A percentile compares a stretch with the other conserved stretches of the same genome.
phyloP scores from a whole-genome alignment of 1,140 invertebrate genomes.

The Drosophila subpulchrella region DNA sequence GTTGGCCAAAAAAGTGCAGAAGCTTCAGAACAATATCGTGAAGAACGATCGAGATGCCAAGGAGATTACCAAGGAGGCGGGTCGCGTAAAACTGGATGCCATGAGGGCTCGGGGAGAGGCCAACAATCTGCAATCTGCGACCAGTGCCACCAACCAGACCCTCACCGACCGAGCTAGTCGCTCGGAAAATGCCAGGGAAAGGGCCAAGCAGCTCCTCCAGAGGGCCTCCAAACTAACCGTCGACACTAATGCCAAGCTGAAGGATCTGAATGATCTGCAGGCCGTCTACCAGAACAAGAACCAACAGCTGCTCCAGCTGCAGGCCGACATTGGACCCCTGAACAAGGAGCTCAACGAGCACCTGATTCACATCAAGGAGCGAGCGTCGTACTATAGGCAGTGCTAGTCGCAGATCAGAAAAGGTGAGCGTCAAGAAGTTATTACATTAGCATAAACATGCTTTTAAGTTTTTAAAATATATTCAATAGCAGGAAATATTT shows the following conservation, averaged over 20 bases:
- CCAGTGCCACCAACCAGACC: conserved; percentile 86
- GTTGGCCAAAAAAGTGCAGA: conserved; percentile 88
- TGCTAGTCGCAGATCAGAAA: conserved; percentile 39
- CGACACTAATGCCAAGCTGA: conserved; percentile 90
- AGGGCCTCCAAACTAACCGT: conserved; percentile 91
- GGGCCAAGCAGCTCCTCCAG: conserved; percentile 90
- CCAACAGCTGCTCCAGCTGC: conserved; percentile 84
- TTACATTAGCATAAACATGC: too few species aligned
- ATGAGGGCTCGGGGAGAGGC: conserved; percentile 78
- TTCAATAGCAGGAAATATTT: too few species aligned
- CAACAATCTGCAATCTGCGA: conserved; percentile 67
- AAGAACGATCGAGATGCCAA: conserved; percentile 89
- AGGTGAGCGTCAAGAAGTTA: not conserved
- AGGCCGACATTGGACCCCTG: conserved; percentile 85
- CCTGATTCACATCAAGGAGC: conserved; percentile 86
- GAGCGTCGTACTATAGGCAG: conserved; percentile 85
- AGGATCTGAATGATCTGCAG: conserved; percentile 86
- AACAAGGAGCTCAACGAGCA: conserved; percentile 85
- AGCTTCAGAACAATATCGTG: conserved; percentile 90
- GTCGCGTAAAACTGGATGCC: conserved; percentile 85
- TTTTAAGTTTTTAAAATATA: too few species aligned
- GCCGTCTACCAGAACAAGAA: conserved; percentile 85
- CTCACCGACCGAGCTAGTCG: conserved; percentile 87
- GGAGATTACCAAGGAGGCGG: conserved; percentile 86
- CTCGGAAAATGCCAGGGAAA: conserved; percentile 88